Conservation (phyloP, 2,797 vertebrate species). For the Enteromius thamalakanensis region DNA sequence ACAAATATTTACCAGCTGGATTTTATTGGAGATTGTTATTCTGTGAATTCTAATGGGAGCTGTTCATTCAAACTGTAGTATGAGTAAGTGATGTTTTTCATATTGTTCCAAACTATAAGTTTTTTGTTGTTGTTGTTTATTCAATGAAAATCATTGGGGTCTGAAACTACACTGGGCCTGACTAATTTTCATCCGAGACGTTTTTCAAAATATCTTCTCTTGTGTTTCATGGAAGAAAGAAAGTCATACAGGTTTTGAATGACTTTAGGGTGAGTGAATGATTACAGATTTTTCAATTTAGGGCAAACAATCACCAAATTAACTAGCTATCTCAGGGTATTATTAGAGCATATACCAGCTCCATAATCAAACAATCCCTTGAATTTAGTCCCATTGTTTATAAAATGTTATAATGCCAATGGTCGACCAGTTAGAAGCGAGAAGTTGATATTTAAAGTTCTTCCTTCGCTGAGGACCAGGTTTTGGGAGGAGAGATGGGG, state of each 20-base stretch:
- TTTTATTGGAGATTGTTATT: slow-evolving; percentile 4
- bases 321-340: not conserved
- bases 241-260: not conserved
- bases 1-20: not conserved
- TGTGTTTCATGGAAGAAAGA: not conserved
- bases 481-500: slow-evolving; percentile 46
- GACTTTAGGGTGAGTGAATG: not conserved
- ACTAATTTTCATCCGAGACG: not conserved
- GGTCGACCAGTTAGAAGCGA: not conserved
- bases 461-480: slow-evolving; percentile 41
- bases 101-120: not conserved
- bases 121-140: not conserved
- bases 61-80: not conserved
- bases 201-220: not conserved
- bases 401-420: slow-evolving; percentile 1
- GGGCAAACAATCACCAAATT: not conserved
- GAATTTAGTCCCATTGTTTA: slow-evolving; percentile 1
- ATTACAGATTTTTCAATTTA: not conserved
- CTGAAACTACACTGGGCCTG: not conserved
- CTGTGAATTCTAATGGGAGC: not conserved
- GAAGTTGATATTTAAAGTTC: slow-evolving; percentile 54
- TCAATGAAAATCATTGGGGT: not conserved
- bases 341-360: not conserved
- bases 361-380: not conserved
- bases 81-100: not conserved